Evolutionary conservation across 2,797 vertebrate species (phyloP), one percentile per base, ranked within the genome.

Genomic region (Oceanodroma leucorhoa): DNA sequence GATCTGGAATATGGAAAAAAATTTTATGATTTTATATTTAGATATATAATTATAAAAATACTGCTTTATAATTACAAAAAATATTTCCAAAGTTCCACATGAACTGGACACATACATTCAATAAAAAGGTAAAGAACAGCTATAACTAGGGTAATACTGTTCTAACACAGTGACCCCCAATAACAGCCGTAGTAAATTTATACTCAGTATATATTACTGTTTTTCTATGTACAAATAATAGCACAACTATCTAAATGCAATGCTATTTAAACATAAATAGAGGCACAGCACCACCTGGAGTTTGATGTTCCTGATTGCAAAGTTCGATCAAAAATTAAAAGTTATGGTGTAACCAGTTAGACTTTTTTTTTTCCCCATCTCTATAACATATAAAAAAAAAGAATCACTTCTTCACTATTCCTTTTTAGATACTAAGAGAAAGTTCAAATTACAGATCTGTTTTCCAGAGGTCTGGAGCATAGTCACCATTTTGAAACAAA

Each of bases 1-100:
- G 87, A 99, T 99, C 99, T 99, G 96, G 73, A 97, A 97, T 93
- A 62, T n/a, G 40, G 80, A 94, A 62, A 43, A 40, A 57, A 85
- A 82, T 32, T 53, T 4, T 15, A 43, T 24, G 83, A 6, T 38
- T 48, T 81, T 40, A 32, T 77, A 70, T 53, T 17, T 79, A 22
- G 6, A 83, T 36, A 36, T 36, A 36, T 36, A 36, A 36, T 9
- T 36, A 36, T 36, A 36, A 64, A 17, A 87, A 19, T 15, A 43
- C 26, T 85, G 6, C 36, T 48, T 81, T 40, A 32, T 77, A 70
- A 55, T 17, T 79, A 22, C 6, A 83, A 73, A n/a, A 83, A 73
- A 9, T 7, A 48, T 9, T 60, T 89, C 18, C 41, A 78, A 93
- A 96, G 87, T 51, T 22, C 22, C 5, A 12, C 17, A 18, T 6